phyloP scores from a whole-genome alignment of 2,113 vertebrate genomes.

The Emydocephalus ijimae region DNA sequence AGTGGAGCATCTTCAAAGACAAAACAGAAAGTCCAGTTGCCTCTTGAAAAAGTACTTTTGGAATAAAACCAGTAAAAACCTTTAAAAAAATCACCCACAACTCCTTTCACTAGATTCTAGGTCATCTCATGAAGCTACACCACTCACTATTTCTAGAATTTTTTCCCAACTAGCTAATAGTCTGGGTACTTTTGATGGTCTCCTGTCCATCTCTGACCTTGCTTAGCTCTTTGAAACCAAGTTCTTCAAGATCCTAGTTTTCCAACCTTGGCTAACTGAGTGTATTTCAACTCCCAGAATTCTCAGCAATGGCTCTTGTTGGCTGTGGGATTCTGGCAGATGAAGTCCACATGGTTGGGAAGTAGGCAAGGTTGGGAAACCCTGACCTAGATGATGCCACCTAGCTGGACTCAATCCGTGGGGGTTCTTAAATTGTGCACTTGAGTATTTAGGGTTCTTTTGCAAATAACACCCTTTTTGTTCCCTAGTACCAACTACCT shows the following conservation, averaged over 20 bases:
- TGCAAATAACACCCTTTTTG: conserved; percentile 28
- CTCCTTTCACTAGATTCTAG: not conserved
- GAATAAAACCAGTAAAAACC: no score
- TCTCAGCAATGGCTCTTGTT: not conserved
- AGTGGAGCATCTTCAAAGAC: no score
- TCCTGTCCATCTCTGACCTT: not conserved
- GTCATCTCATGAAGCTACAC: not conserved
- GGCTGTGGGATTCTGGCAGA: not conserved
- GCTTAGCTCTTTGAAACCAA: not conserved
- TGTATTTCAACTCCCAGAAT: not conserved
- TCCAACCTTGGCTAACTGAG: not conserved
- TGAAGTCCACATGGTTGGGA: not conserved
- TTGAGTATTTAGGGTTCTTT: conserved; percentile 12
- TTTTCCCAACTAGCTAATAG: not conserved
- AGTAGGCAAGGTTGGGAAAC: not conserved
- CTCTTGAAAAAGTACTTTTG: no score
- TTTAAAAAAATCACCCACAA: no score
- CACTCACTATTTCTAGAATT: not conserved
- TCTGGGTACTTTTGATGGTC: not conserved
- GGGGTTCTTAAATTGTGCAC: not conserved
- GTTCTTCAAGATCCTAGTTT: no score
- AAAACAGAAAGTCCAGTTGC: no score
- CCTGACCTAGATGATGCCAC: not conserved
- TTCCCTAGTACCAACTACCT: conserved; percentile 89
- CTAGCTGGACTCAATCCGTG: not conserved